A percentile compares a stretch with the other conserved stretches of the same genome.
These are phyloP conservation scores for Perodicticus potto DNA, from an alignment of 2,797 vertebrate genomes.

Conservation along the genomic window DNA sequence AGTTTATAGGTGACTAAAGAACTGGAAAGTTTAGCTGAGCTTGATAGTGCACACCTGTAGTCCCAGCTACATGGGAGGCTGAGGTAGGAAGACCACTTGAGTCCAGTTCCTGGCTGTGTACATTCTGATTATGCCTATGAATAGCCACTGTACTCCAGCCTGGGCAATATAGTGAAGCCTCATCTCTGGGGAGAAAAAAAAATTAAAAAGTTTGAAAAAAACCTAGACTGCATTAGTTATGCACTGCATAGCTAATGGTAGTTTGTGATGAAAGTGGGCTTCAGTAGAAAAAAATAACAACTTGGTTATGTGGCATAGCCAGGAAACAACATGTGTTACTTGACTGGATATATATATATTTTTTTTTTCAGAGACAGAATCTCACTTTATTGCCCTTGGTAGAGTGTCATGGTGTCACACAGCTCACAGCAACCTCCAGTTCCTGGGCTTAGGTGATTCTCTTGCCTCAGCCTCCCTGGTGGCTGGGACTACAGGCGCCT, in stretches of 20 bases:
- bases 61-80: not conserved
- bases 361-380: too few relatives aligned
- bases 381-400: too few relatives aligned
- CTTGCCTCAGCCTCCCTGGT: too few relatives aligned
- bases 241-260: not conserved
- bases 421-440: too few relatives aligned
- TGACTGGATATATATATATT: not conserved
- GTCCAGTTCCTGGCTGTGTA: not conserved
- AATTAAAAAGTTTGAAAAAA: not conserved
- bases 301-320: not conserved
- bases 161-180: not conserved
- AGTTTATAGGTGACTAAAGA: conserved; percentile 8
- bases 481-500: too few relatives aligned
- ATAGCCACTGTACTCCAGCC: not conserved
- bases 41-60: not conserved
- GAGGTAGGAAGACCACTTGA: not conserved
- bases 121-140: not conserved
- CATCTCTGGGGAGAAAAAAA: not conserved
- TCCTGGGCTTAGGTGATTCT: too few relatives aligned
- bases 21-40: not conserved
- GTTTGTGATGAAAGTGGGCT: not conserved
- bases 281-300: conserved; percentile 27
- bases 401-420: too few relatives aligned
- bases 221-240: not conserved
- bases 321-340: conserved; percentile 1